Evolutionary conservation across 2,797 vertebrate species (phyloP), one percentile per base, ranked within the genome.

Genomic region (Sebastes trivittatus): DNA sequence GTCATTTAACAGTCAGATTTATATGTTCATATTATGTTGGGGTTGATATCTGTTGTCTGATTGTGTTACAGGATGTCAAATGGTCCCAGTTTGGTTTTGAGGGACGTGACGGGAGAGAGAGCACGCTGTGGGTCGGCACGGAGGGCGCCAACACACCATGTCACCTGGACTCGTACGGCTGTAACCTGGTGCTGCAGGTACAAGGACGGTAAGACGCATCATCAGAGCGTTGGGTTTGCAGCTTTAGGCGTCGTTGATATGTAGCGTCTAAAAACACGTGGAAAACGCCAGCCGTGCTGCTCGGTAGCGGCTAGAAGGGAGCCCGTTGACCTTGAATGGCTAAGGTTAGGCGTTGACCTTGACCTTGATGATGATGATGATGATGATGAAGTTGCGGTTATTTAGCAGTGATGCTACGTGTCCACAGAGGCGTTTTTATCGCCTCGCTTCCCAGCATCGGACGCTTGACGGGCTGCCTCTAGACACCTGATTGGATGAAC

Each of bases 71-170:
- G 98, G 97, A 97, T 62, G 83, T 99, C 18, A 91, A 88, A 71
- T 99, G 98, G 98, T 96, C 96, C 10, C 97, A 99, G 83, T 99
- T 99, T 55, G 98, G 98, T 63, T 99, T 97, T 85, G 92, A 95
- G 64, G 97, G 96, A 63, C 97, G 97, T 85, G 92, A 95, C 69
- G 98, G 98, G 34, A 95, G 84, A 80, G 97, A 98, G 38, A 99
- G 98, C 93, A 98, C 98, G 0, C 68, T 99, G 22, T 99, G 98
- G 98, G 94, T 99, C 1, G 98, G 98, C 69, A 97, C 97, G 7
- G 78, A 91, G 58, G 97, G 97, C 59, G 97, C 98, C 63, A 97
- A 98, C 92, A 99, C 98, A 0, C 97, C 98, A 0, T 99, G 98
- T 78, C 98, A 99, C 90, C 92, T 97, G 90, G 98, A 99, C 93